Base-by-base conservation (phyloP, 2,797 vertebrate genomes). In the Dromococcyx pavoninus region DNA sequence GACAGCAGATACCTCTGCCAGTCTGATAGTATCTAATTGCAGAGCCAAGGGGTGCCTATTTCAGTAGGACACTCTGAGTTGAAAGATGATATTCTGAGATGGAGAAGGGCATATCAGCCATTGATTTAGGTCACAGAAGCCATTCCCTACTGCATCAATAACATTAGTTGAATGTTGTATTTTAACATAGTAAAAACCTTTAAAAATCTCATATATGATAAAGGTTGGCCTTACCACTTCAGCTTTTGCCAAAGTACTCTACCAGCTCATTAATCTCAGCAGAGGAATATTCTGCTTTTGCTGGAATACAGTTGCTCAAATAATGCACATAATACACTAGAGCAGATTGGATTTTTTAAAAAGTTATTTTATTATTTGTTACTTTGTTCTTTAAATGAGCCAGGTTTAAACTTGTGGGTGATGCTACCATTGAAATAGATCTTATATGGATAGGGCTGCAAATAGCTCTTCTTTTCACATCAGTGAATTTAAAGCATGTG, bases 11-110 rank as follows among this genome's bases (percentile, higher is more conserved):
- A 90, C 73, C 89, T 83, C 67, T 91, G 44, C 66, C 72, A 56
- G 48, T 41, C 79, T 76, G 85, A 78, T 64, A 67, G 76, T 60
- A 71, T 97, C 94, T 90, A 73, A 91, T 95, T 95, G 79, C 96
- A 79, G 60, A 88, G 79, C 30, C 44, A 70, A 81, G 73, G 35
- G 94, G 85, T 95, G 73, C 79, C 25, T 81, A 86, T 96, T 96
- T 92, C 91, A 95, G 83, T 48, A 91, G 89, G 67, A 91, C 4
- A 4, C 64, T 86, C 62, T n/a, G 73, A 84, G 82, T 25, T 84
- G 96, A 86, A 96, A 96, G 94, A 88, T 57, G 94, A 97, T 97
- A 94, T 30, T 82, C 66, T 60, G 82, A 89, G 87, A 70, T 80
- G 92, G 79, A 80, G 91, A 90, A 94, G 73, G 73, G 64, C 73